phyloP scores from a whole-genome alignment of 2,888 invertebrate genomes.

The Hemistola chrysoprasaria region DNA sequence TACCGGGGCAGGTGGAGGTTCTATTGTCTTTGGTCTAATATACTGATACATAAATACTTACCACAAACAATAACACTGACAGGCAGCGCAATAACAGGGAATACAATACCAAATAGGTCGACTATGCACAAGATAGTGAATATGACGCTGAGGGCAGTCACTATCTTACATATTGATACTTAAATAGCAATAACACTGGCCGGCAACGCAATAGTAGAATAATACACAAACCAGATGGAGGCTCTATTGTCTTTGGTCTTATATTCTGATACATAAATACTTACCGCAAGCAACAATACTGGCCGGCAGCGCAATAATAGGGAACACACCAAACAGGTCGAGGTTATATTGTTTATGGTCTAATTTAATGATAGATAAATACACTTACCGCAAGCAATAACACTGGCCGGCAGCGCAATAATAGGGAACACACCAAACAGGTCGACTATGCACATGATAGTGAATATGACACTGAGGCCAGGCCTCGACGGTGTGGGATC shows the following conservation, averaged over 20 bases:
- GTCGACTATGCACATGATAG: constrained; percentile 89
- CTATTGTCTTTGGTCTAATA: too few species aligned
- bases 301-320: constrained; percentile 88
- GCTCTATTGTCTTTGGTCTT: too few species aligned
- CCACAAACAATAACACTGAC: constrained; percentile 89
- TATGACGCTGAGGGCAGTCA: constrained; percentile 79
- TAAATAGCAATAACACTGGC: constrained; percentile 88
- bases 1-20: too few species aligned
- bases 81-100: constrained; percentile 90
- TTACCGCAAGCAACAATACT: constrained; percentile 89
- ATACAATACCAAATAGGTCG: constrained; percentile 92
- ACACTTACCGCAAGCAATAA: constrained; percentile 89
- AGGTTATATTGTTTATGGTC: constrained; percentile 87
- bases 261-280: constrained; percentile 18
- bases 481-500: constrained; percentile 54
- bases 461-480: constrained; percentile 86
- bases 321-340: constrained; percentile 92
- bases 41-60: constrained; percentile 50
- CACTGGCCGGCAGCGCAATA: constrained; percentile 87
- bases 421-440: constrained; percentile 93
- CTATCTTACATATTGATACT: too few species aligned
- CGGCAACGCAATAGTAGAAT: constrained; percentile 89
- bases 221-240: constrained; percentile 94
- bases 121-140: constrained; percentile 89
- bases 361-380: too few species aligned